Evolutionary conservation across 2,888 invertebrate species (phyloP), one percentile per base, ranked within the genome.

Genomic region (Chouioia cunea): DNA sequence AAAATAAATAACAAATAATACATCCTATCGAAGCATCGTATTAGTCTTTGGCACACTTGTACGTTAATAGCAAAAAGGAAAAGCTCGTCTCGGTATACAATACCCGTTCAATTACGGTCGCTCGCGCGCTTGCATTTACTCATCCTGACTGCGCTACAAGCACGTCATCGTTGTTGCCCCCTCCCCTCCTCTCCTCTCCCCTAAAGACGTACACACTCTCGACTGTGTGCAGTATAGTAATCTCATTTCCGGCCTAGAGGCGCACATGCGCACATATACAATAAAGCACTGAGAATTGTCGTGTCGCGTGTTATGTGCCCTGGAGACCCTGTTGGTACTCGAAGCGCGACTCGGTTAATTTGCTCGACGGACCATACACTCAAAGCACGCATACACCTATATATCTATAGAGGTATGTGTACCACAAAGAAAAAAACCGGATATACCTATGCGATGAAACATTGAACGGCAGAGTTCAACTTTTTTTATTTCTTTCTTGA

Each of bases 261-360:
- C 2, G 50, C 50, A 8, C n/a, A 48, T 14, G 4, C 22, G 15
- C 50, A 50, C 50, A 10, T 15, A 16, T 48, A 1, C 18, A 10
- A 12, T 4, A 36, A 36, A 6, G 36, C 36, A 36, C 36, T 10
- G 2, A 36, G 36, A 36, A 36, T 36, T 36, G 36, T 36, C 36
- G 36, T 36, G 36, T 36, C 36, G 36, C 12, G 36, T 36, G 14
- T 4, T 10, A 1, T 6, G 36, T 36, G 36, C 36, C 36, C 36
- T 36, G 36, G 36, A 36, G 36, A 36, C 36, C 36, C 81, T 80
- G 75, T 83, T 83, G 79, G 78, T 76, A 81, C 79, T 77, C 80
- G 80, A 81, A 83, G 81, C 83, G 83, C 80, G 76, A 79, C 79
- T 79, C 80, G 80, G 80, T 81, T 83, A 83, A 83, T 83, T 84